Conservation (phyloP, 2,797 vertebrate genomes). For the Sternotherus odoratus region DNA sequence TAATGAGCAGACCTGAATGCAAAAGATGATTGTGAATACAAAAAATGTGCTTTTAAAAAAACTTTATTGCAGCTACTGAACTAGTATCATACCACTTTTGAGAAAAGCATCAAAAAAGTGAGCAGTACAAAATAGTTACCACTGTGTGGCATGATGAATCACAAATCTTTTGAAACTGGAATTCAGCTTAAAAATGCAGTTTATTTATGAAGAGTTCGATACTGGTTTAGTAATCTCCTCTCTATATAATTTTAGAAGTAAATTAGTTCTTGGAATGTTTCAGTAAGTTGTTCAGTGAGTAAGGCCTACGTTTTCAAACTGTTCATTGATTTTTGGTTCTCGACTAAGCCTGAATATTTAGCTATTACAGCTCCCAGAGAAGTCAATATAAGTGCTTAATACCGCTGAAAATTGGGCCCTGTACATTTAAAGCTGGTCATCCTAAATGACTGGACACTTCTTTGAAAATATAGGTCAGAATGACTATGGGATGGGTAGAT, state of each 20-base stretch:
- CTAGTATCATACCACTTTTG: too few relatives aligned
- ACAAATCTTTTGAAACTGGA: background rate
- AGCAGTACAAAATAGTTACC: background rate
- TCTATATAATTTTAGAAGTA: background rate
- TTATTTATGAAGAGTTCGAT: background rate
- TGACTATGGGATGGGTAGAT: too few relatives aligned
- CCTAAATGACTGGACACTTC: too few relatives aligned
- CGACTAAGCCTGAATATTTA: too few relatives aligned
- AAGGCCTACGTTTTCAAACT: background rate
- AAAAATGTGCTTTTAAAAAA: background rate
- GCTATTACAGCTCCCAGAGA: too few relatives aligned
- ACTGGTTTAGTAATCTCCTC: background rate
- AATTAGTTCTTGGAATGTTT: background rate
- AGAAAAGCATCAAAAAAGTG: background rate
- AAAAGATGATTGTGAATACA: background rate
- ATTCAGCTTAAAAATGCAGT: background rate
- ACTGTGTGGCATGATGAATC: background rate
- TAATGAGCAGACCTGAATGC: background rate
- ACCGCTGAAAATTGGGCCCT: too few relatives aligned
- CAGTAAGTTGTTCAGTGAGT: background rate
- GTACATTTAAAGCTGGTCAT: too few relatives aligned
- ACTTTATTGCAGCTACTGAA: too few relatives aligned
- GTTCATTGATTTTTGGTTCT: too few relatives aligned
- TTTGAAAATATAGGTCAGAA: too few relatives aligned
- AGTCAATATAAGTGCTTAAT: too few relatives aligned